These are phyloP conservation scores for Parasteatoda lunata DNA, from an alignment of 2,888 invertebrate species.

Conservation along the genomic window DNA sequence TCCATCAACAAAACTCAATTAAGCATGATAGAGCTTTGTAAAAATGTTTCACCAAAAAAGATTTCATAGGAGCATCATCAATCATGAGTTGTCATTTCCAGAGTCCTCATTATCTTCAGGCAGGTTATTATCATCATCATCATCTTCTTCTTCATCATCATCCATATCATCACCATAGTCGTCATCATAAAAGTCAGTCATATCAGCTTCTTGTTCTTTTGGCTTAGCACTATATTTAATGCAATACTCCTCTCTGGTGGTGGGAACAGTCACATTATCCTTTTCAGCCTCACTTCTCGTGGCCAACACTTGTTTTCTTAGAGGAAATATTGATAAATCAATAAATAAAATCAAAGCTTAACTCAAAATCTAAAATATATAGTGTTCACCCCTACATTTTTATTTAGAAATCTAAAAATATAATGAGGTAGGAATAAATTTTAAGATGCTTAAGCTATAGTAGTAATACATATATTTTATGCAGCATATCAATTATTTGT, in stretches of 20 bases:
- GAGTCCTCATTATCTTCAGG: conserved; percentile 76
- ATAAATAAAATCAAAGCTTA: neutral
- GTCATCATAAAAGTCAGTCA: conserved; percentile 97
- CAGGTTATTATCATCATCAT: conserved; percentile 70
- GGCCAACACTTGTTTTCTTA: conserved; percentile 96
- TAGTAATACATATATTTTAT: too few relatives aligned
- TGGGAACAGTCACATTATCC: conserved; percentile 96
- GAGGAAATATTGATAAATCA: neutral
- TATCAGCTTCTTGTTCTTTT: conserved; percentile 87
- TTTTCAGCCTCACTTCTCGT: conserved; percentile 96
- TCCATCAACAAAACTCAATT: conserved; percentile 17
- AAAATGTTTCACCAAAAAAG: neutral
- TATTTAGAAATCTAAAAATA: too few relatives aligned
- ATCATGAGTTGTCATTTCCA: conserved; percentile 93
- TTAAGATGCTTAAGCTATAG: too few relatives aligned
- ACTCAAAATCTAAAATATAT: too few relatives aligned
- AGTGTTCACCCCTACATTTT: too few relatives aligned
- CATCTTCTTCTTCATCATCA: conserved; percentile 77
- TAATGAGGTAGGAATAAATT: too few relatives aligned
- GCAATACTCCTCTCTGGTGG: conserved; percentile 98
- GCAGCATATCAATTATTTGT: too few relatives aligned
- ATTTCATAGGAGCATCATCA: neutral
- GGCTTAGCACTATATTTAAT: conserved; percentile 90
- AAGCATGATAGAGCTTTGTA: neutral
- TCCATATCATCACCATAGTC: conserved; percentile 85